Evolutionary conservation across 2,797 vertebrate genomes (phyloP), one percentile per base, ranked within the genome.

Genomic region (Taenioides sp.): DNA sequence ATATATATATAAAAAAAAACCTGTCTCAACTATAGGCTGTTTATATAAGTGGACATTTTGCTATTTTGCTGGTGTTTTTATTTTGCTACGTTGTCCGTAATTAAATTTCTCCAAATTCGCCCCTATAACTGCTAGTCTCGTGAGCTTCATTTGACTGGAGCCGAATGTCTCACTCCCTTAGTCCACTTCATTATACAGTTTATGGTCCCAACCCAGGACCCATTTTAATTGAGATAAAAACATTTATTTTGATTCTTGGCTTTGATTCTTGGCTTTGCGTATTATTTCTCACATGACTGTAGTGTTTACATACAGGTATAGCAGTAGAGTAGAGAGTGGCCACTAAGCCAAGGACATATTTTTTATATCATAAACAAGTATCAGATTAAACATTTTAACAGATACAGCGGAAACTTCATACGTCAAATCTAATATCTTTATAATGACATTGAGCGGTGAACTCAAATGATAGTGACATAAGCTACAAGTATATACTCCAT

Each of bases 341-440:
- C 43, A 27, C 6, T 9, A 27, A 27, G 50, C 47, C 27, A 50
- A 52, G 9, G 25, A 31, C 65, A 10, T 25, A 27, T 67, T 52
- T 31, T 31, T 25, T 28, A 52, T 6, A 25, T n/a, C 65, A 66
- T 52, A 28, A 65, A 65, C 64, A 62, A 37, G 47, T 65, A 52
- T 65, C 64, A 50, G 7, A 52, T 50, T 50, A 22, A 3, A 52
- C 16, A 31, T 66, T 66, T 66, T 31, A 49, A 54, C 17, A 28
- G 4, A 18, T 20, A 66, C 23, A 27, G 49, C 4, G 20, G 65
- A 67, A 67, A 67, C 11, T 2, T 11, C 5, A 67, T 67, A 64
- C 5, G 17, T 4, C 28, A 20, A 54, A 57, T 57, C 54, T 14
- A 25, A 57, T 22, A 57, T 57, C n/a, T 57, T 12, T 14, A 54